These are phyloP conservation scores for Brachionus sp. DNA, from an alignment of 1,140 invertebrate species.

Conservation along the genomic window DNA sequence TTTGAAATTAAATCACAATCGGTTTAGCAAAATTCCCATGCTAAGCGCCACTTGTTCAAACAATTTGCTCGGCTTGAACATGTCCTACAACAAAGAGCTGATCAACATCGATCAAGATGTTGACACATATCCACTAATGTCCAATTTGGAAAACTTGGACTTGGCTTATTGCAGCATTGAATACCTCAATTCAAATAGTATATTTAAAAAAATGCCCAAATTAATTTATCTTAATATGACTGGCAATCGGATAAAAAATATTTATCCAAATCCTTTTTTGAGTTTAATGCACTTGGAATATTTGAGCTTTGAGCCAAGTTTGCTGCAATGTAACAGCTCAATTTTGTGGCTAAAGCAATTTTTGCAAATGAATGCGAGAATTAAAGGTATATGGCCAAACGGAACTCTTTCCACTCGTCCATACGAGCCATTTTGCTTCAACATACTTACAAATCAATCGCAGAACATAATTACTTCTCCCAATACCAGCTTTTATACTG, in stretches of 20 bases:
- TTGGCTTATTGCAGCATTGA: conserved; percentile 31
- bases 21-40: not conserved
- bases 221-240: conserved; percentile 18
- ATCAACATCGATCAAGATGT: not conserved
- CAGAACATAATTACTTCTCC: not conserved
- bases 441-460: not conserved
- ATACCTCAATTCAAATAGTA: conserved; percentile 15
- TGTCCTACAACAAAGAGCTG: not conserved
- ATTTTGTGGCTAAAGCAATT: conserved; percentile 23
- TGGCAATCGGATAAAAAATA: conserved; percentile 5
- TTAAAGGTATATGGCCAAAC: conserved; percentile 3
- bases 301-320: conserved; percentile 6
- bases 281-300: not conserved
- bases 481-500: not conserved
- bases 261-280: conserved; percentile 22
- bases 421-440: conserved; percentile 17
- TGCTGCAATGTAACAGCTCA: not conserved
- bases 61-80: not conserved
- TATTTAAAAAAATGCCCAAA: conserved; percentile 15
- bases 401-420: not conserved
- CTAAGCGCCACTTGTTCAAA: not conserved
- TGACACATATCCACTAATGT: not conserved
- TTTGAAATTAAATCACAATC: not conserved
- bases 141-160: not conserved
- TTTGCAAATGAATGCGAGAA: not conserved